Percentiles rank a stretch among this genome's conserved stretches.
Conservation (phyloP, 2,888 invertebrate genomes). For the Morinoia aosen region DNA sequence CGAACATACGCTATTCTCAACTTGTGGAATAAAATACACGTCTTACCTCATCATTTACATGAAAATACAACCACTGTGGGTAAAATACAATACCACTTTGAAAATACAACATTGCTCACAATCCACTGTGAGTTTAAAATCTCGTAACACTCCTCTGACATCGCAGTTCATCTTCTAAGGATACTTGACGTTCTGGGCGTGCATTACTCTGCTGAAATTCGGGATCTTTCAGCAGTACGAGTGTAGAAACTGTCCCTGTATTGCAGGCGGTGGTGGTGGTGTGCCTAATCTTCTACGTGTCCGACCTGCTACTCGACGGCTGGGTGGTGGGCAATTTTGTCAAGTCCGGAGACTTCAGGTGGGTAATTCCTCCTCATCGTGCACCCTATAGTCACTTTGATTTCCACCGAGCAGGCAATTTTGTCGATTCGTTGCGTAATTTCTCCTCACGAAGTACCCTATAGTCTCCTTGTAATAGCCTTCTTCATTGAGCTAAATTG, state of each 20-base stretch:
- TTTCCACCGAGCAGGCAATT: no score
- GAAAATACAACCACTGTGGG: background rate
- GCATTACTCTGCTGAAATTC: background rate
- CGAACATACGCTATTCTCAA: background rate
- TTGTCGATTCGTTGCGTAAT: no score
- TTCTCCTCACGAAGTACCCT: no score
- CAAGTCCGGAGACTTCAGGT: constrained; percentile 2
- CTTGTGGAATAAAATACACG: background rate
- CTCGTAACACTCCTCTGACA: background rate
- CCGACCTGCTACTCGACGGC: constrained; percentile 63
- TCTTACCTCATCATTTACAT: background rate
- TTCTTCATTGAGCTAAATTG: no score
- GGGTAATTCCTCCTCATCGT: background rate
- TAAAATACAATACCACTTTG: no score
- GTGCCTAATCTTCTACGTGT: constrained; percentile 63
- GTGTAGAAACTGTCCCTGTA: background rate
- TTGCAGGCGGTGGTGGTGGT: constrained; percentile 62
- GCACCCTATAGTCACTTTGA: background rate
- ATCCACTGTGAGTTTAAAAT: background rate
- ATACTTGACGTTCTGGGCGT: background rate
- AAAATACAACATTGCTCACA: no score
- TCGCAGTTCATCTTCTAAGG: background rate
- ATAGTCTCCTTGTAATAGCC: no score
- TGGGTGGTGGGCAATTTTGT: constrained; percentile 61
- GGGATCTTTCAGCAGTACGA: background rate